These are phyloP conservation scores for Argyresthia goedartella DNA, from an alignment of 2,888 invertebrate genomes.

Conservation along the genomic window DNA sequence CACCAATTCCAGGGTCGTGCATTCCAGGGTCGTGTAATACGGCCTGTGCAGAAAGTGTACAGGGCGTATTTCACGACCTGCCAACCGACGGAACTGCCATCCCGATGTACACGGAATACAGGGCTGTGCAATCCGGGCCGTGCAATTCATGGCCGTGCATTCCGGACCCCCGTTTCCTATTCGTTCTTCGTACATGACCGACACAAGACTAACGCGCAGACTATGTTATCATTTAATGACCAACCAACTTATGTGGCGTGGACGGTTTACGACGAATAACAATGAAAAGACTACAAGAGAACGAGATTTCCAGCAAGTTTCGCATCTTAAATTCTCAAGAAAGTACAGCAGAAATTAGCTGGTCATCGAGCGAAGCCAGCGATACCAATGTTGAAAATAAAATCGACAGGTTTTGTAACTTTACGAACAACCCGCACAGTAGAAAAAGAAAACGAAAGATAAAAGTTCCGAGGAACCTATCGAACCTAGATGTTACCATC, in stretches of 20 bases:
- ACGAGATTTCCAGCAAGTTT: conserved; percentile 34
- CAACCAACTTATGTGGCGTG: too few relatives aligned
- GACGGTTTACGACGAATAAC: not conserved
- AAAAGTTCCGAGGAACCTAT: conserved; percentile 28
- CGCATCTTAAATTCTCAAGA: conserved; percentile 44
- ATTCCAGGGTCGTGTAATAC: too few relatives aligned
- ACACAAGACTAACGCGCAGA: too few relatives aligned
- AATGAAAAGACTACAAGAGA: conserved; percentile 2
- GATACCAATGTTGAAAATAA: conserved; percentile 33
- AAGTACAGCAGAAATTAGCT: conserved; percentile 39
- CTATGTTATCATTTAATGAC: too few relatives aligned
- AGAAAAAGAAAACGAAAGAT: conserved; percentile 44
- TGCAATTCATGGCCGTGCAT: too few relatives aligned
- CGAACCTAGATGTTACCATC: conserved; percentile 40
- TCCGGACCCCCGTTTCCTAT: too few relatives aligned
- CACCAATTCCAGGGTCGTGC: too few relatives aligned
- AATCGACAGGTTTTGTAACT: conserved; percentile 17
- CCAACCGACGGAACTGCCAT: too few relatives aligned
- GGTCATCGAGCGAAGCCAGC: conserved; percentile 51
- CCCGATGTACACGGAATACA: too few relatives aligned
- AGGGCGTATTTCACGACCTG: too few relatives aligned
- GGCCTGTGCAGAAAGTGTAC: too few relatives aligned
- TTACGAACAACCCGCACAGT: conserved; percentile 14
- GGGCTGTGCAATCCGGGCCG: too few relatives aligned
- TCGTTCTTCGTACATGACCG: not conserved